Conservation (phyloP, 2,113 vertebrate genomes). For the Leptodactylus fuscus region DNA sequence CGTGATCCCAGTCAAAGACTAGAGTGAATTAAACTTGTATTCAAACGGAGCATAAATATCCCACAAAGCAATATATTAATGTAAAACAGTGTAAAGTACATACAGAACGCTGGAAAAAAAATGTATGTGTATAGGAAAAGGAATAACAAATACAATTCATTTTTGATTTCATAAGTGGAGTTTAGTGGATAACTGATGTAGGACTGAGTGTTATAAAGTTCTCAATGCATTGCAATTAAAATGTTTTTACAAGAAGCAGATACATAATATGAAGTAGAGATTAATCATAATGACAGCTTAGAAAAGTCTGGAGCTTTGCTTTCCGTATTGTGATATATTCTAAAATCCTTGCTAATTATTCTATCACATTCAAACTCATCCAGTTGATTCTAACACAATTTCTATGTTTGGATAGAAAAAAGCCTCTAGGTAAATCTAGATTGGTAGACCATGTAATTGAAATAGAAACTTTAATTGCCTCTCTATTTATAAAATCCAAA, state of each 20-base stretch:
- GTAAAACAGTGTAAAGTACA: background rate
- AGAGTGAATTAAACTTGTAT: background rate
- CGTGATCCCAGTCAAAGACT: background rate
- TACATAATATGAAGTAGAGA: background rate
- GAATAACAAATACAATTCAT: background rate
- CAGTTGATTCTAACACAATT: background rate
- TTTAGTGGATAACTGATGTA: background rate
- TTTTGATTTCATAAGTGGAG: background rate
- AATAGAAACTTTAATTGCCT: slow-evolving; percentile 16
- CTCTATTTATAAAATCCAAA: background rate
- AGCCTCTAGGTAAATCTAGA: slow-evolving; percentile 29
- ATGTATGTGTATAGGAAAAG: background rate
- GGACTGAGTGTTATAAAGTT: background rate
- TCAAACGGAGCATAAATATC: background rate
- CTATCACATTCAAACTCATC: background rate
- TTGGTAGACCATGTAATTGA: slow-evolving; percentile 54
- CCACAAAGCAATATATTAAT: background rate
- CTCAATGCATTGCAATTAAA: background rate
- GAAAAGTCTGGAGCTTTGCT: background rate
- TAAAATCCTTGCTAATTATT: slow-evolving; percentile 15
- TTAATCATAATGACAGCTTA: slow-evolving; percentile 16
- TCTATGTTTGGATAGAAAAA: slow-evolving; percentile 1
- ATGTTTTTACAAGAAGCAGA: background rate
- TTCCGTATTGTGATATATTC: background rate
- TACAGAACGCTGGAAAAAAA: background rate